Evolutionary conservation across 2,888 invertebrate species (phyloP).

Genomic region (Drepanosiphum platanoidis): DNA sequence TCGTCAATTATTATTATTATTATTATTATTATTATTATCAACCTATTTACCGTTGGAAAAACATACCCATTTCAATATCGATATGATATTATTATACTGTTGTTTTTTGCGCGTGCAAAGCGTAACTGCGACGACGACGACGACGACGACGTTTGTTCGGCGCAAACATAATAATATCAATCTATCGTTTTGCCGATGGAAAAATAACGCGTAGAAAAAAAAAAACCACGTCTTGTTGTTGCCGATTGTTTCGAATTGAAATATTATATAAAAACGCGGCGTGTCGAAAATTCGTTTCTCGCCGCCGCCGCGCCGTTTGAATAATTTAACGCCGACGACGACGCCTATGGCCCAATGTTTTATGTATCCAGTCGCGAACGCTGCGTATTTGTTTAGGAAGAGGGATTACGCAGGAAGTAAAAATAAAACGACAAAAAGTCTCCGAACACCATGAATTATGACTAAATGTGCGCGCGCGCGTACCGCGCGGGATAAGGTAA

Average conservation of each 20-base stretch:
- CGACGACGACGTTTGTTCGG: not conserved
- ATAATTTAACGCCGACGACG: not conserved
- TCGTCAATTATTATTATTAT: too few species aligned
- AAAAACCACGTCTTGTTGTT: not conserved
- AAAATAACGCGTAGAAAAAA: not conserved
- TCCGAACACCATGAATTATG: constrained; percentile 17
- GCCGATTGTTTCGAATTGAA: not conserved
- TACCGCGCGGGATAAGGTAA: constrained; percentile 16
- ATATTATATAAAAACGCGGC: not conserved
- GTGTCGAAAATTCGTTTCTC: not conserved
- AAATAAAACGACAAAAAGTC: constrained; percentile 31
- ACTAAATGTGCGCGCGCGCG: not conserved
- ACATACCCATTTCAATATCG: too few species aligned
- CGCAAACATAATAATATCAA: not conserved
- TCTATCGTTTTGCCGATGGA: not conserved
- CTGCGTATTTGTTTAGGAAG: constrained; percentile 9
- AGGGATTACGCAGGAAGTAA: constrained; percentile 11
- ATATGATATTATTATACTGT: too few species aligned
- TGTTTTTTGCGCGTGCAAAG: too few species aligned
- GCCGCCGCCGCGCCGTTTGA: not conserved
- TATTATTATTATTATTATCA: too few species aligned
- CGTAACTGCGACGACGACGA: too few species aligned
- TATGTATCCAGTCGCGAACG: not conserved
- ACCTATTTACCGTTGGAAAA: too few species aligned
- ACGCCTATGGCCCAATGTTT: not conserved